Evolutionary conservation across 2,888 invertebrate genomes (phyloP).

Genomic region (Aleiodes alternator): DNA sequence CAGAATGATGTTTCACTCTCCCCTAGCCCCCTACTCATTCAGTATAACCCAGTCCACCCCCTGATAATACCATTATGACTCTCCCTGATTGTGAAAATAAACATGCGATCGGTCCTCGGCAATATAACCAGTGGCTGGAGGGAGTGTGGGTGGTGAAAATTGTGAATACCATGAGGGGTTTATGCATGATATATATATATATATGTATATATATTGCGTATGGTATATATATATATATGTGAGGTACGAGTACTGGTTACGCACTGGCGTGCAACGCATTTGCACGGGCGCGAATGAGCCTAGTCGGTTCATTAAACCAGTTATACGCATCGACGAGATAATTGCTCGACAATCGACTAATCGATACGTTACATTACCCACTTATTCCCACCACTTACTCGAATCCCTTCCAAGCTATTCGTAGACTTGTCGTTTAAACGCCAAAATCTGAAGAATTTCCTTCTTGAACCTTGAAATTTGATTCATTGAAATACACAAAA

Average conservation of each 20-base stretch:
- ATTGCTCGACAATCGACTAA: slow-evolving; percentile 56
- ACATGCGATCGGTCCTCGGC: slow-evolving; percentile 59
- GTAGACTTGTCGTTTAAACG: slow-evolving; percentile 2
- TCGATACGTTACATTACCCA: slow-evolving; percentile 44
- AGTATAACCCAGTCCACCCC: slow-evolving; percentile 61
- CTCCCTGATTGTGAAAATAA: slow-evolving; percentile 72
- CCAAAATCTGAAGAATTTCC: neutral
- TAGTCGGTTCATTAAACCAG: slow-evolving; percentile 63
- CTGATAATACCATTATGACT: slow-evolving; percentile 73
- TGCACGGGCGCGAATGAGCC: slow-evolving; percentile 56
- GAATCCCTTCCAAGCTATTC: slow-evolving; percentile 35
- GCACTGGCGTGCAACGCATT: slow-evolving; percentile 52
- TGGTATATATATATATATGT: slow-evolving; percentile 32
- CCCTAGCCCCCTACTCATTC: slow-evolving; percentile 37
- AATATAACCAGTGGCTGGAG: neutral
- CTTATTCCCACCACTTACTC: neutral
- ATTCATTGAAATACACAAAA: too few relatives aligned
- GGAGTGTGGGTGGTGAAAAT: slow-evolving; percentile 46
- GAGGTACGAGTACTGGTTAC: slow-evolving; percentile 29
- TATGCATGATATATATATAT: slow-evolving; percentile 44
- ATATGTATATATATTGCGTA: slow-evolving; percentile 38
- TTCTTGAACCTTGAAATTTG: too few relatives aligned
- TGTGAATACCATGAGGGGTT: slow-evolving; percentile 33
- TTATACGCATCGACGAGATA: slow-evolving; percentile 62
- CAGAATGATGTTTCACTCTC: slow-evolving; percentile 40